Evolutionary conservation across 2,888 invertebrate genomes (phyloP).

Genomic region (Aradus depressus): DNA sequence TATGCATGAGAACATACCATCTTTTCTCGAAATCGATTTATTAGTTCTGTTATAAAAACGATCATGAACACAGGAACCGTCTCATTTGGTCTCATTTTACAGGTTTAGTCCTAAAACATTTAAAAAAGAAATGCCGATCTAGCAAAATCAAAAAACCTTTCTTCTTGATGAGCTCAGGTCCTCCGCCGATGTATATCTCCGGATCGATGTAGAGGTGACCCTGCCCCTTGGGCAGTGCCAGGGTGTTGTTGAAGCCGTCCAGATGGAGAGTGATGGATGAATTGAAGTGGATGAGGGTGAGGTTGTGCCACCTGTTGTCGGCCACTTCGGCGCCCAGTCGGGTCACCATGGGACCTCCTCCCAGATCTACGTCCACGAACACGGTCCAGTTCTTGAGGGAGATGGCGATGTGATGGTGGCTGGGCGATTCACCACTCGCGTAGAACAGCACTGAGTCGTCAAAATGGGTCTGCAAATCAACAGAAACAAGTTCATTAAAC

Average conservation of each 20-base stretch:
- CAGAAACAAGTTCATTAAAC: no score
- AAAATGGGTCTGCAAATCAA: slow-evolving; percentile 68
- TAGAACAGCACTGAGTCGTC: slow-evolving; percentile 87
- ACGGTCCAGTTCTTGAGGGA: slow-evolving; percentile 73
- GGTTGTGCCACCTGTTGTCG: slow-evolving; percentile 70
- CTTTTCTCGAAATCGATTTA: no score
- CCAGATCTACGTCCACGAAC: slow-evolving; percentile 78
- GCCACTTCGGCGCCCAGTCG: slow-evolving; percentile 58
- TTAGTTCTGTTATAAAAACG: no score
- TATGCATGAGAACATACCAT: no score
- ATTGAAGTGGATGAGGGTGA: slow-evolving; percentile 73
- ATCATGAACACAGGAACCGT: no score
- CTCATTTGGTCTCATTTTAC: no score
- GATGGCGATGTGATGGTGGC: slow-evolving; percentile 81
- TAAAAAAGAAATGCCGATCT: no score
- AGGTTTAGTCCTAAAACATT: no score
- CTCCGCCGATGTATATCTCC: slow-evolving; percentile 84
- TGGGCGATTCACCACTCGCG: slow-evolving; percentile 81
- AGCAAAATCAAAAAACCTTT: slow-evolving; percentile 39
- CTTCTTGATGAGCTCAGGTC: slow-evolving; percentile 72
- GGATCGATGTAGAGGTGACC: slow-evolving; percentile 79
- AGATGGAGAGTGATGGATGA: slow-evolving; percentile 61
- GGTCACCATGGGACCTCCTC: slow-evolving; percentile 57
- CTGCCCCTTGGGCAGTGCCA: slow-evolving; percentile 48
- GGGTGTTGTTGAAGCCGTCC: slow-evolving; percentile 56